A percentile compares a stretch with the other conserved stretches of the same genome.
Conservation (phyloP, 1,140 invertebrate species). For the Spodoptera frugiperda region DNA sequence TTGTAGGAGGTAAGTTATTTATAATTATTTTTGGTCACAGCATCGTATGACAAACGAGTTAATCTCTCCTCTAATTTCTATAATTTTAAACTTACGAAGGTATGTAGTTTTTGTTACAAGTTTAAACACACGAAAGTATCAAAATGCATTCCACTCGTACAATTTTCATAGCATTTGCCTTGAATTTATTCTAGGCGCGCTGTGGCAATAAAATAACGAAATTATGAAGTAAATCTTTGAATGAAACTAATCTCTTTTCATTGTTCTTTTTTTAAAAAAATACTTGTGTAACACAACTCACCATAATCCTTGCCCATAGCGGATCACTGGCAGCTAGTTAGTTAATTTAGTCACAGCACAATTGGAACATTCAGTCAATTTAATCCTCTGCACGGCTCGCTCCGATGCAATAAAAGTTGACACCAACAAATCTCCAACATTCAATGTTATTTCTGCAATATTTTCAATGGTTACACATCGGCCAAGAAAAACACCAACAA, state of each 20-base stretch:
- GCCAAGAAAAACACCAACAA: constrained; percentile 23
- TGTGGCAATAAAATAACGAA: neutral
- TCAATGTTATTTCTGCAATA: constrained; percentile 12
- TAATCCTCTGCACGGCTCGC: constrained; percentile 16
- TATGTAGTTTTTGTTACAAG: too few species aligned
- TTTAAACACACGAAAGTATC: neutral
- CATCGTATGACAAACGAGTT: neutral
- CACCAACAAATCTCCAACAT: constrained; percentile 7
- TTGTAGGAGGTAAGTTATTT: neutral
- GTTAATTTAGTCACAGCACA: constrained; percentile 33
- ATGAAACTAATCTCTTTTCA: neutral
- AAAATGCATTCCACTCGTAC: constrained; percentile 9
- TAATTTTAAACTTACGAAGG: too few species aligned
- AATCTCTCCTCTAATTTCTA: too few species aligned
- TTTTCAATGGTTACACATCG: constrained; percentile 46
- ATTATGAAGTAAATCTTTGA: too few species aligned
- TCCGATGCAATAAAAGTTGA: constrained; percentile 23
- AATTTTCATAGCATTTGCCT: neutral
- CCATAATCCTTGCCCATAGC: constrained; percentile 75
- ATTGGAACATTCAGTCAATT: constrained; percentile 45
- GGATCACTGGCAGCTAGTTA: constrained; percentile 19
- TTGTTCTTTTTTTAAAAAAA: neutral
- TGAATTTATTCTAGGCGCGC: neutral
- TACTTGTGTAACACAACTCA: constrained; percentile 54
- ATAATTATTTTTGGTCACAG: constrained; percentile 18